Conservation (phyloP, 2,888 invertebrate species). For the Philhelius pedissequus region DNA sequence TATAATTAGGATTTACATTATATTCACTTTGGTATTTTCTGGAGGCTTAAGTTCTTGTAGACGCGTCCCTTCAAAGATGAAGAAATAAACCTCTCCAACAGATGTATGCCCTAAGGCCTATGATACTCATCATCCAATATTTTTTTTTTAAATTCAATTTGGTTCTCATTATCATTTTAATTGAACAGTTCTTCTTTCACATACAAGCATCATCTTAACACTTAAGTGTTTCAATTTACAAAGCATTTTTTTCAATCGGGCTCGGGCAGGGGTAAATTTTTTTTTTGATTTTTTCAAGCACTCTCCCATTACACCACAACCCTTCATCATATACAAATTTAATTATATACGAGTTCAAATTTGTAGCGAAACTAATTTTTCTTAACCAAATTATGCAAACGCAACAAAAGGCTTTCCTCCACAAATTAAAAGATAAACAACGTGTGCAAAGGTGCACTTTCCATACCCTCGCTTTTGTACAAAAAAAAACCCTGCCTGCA, state of each 20-base stretch:
- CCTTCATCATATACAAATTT: slow-evolving; percentile 26
- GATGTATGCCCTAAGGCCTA: neutral
- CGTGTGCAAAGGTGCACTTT: neutral
- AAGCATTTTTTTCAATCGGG: slow-evolving; percentile 13
- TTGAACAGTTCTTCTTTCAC: slow-evolving; percentile 2
- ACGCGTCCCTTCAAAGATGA: neutral
- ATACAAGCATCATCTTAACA: neutral
- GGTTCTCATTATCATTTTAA: slow-evolving; percentile 25
- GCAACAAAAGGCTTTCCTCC: slow-evolving; percentile 19
- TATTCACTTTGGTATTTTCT: neutral
- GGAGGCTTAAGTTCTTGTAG: neutral
- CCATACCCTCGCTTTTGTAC: neutral
- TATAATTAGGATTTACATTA: neutral
- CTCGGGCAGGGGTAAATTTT: neutral
- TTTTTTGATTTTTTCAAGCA: neutral
- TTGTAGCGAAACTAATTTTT: slow-evolving; percentile 35
- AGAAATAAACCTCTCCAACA: neutral
- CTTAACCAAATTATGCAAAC: slow-evolving; percentile 38
- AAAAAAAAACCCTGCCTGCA: neutral
- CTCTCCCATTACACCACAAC: slow-evolving; percentile 1
- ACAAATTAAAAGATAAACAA: neutral
- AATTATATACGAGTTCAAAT: slow-evolving; percentile 48
- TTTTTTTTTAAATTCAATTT: slow-evolving; percentile 18
- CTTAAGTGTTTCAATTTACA: slow-evolving; percentile 26
- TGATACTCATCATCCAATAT: neutral